Base-by-base conservation (phyloP, 2,888 invertebrate species). In the Ashinkailepas kermadecensis region DNA sequence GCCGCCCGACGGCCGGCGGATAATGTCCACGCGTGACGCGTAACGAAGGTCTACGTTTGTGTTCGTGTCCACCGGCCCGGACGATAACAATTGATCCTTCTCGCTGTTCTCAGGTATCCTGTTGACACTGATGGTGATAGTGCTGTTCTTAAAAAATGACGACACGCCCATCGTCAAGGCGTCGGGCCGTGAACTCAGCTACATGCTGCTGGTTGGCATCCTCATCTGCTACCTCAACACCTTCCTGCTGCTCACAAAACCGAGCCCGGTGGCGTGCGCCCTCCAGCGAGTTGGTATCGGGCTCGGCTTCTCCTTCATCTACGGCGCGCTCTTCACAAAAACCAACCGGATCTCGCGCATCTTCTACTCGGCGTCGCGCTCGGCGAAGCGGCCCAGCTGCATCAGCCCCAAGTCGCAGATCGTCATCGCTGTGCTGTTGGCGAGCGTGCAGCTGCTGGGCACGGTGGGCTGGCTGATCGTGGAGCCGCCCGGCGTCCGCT, bases 361-460 rank as follows among this genome's bases (percentile, higher is more conserved):
- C 85, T 92, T 92, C 86, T 90, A 91, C 86, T 90, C 90, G 78
- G 91, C 91, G 23, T 89, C 90, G 57, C 89, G 89, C 85, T 91
- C 92, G 18, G 92, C 92, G 0, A 89, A 90, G 82, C 86, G 91
- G 81, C 92, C 91, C 0, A 89, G 89, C 78, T 92, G 91, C 86
- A 92, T 92, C 85, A 91, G 91, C 85, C 92, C 92, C 25, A 90
- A 90, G 84, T 91, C 91, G 6, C 91, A 91, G 86, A 89, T 92
- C 81, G 88, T 91, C 85, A 91, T 92, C 85, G 89, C 91, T 7
- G 88, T 88, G 59, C 89, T 90, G 74, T 87, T 92, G 18, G 90
- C 91, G 81, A 88, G 88, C 64, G 88, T 90, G 81, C 86, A 86
- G 84, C 85, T 86, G 81, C 15, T 82, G 59, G 88, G 90, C 78